Conservation (phyloP, 2,797 vertebrate genomes). For the Mormyrops boulengeri region DNA sequence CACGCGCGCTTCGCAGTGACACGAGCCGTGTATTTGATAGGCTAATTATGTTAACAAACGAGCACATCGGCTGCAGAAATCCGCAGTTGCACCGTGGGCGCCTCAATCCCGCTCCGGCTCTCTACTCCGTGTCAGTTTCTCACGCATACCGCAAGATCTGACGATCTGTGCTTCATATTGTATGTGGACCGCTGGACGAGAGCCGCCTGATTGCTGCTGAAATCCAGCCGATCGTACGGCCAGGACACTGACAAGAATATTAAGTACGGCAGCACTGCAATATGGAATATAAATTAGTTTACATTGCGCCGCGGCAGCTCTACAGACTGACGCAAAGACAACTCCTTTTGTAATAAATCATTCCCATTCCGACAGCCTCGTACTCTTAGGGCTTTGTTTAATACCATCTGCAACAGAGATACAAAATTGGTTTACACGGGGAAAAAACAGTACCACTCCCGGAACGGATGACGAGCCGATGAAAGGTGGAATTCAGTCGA, state of each 20-base stretch:
- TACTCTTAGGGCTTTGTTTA: constrained; percentile 78
- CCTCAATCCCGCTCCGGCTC: constrained; percentile 40
- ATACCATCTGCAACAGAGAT: constrained; percentile 69
- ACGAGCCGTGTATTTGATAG: constrained; percentile 31
- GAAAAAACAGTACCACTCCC: constrained; percentile 50
- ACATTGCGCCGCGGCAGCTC: constrained; percentile 74
- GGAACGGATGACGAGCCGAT: constrained; percentile 56
- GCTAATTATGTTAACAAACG: constrained; percentile 35
- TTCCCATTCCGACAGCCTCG: constrained; percentile 70
- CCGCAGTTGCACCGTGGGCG: background rate
- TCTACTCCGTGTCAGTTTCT: constrained; percentile 43
- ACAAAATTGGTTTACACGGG: constrained; percentile 75
- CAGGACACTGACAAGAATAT: constrained; percentile 75
- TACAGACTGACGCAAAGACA: constrained; percentile 68
- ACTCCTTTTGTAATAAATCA: constrained; percentile 80
- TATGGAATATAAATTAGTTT: constrained; percentile 84
- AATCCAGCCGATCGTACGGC: constrained; percentile 63
- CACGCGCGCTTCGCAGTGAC: constrained; percentile 2
- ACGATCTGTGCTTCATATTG: constrained; percentile 69
- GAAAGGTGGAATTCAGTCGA: constrained; percentile 68
- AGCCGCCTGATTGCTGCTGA: constrained; percentile 58
- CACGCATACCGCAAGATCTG: constrained; percentile 51
- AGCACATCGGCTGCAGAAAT: constrained; percentile 34
- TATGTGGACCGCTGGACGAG: constrained; percentile 66
- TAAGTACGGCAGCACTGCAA: constrained; percentile 70